Evolutionary conservation across 2,113 vertebrate genomes (phyloP).

Genomic region (Pardalotus punctatus): DNA sequence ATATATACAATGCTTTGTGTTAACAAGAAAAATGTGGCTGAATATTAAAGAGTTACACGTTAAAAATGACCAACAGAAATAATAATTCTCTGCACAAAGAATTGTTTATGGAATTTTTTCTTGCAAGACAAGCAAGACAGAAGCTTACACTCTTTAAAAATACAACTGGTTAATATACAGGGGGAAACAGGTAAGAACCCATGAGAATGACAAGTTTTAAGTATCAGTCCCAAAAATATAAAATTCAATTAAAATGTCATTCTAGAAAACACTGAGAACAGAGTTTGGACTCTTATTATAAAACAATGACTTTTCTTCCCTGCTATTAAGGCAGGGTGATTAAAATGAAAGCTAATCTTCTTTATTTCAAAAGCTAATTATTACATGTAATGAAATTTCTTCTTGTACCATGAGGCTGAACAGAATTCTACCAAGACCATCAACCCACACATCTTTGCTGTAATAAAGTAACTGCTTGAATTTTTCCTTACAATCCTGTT

Average conservation of each 20-base stretch:
- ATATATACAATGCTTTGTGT: neutral
- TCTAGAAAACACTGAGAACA: neutral
- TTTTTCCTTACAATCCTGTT: neutral
- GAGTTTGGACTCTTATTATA: neutral
- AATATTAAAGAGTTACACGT: neutral
- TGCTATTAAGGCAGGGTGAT: neutral
- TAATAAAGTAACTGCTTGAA: neutral
- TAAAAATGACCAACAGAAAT: neutral
- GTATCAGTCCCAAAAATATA: neutral
- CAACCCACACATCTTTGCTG: neutral
- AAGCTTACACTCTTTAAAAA: neutral
- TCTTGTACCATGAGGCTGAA: neutral
- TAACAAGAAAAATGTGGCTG: neutral
- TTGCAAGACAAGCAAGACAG: neutral
- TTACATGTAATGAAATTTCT: neutral
- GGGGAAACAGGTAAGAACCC: neutral
- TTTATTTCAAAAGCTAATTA: conserved; percentile 31
- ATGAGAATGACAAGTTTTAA: neutral
- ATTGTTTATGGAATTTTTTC: neutral
- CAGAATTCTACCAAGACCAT: neutral
- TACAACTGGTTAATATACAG: neutral
- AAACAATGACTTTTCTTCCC: neutral
- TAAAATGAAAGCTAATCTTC: conserved; percentile 20
- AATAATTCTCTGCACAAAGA: neutral
- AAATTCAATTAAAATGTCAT: neutral